Conservation (phyloP, 2,113 vertebrate species). For the Actenoides lindsayi region DNA sequence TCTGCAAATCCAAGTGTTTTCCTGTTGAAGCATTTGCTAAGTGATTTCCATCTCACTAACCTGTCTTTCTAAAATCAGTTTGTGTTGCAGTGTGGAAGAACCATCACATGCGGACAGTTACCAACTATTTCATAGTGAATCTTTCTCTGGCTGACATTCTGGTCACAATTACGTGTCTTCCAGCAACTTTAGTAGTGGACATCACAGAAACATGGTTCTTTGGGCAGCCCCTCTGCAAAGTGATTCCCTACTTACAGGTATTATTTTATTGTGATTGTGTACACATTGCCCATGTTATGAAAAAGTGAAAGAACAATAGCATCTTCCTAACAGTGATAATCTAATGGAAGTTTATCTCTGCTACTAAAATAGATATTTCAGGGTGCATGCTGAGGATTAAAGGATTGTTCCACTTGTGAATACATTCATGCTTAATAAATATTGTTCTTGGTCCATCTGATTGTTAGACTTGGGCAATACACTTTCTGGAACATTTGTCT, state of each 20-base stretch:
- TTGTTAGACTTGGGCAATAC: neutral
- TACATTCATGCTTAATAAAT: neutral
- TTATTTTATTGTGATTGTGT: neutral
- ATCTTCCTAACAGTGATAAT: neutral
- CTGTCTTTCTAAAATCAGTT: constrained; percentile 78
- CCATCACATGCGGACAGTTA: constrained; percentile 95
- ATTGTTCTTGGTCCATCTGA: neutral
- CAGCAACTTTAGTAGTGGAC: constrained; percentile 94
- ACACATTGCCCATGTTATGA: neutral
- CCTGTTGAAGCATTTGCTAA: neutral
- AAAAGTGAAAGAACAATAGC: neutral
- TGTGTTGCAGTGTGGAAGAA: constrained; percentile 98
- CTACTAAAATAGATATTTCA: neutral
- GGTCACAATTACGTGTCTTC: constrained; percentile 96
- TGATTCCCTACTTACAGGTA: constrained; percentile 96
- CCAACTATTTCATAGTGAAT: constrained; percentile 98
- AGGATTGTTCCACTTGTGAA: neutral
- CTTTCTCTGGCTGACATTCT: constrained; percentile 94
- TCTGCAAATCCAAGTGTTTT: neutral
- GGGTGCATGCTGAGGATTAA: neutral
- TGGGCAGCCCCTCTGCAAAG: constrained; percentile 91
- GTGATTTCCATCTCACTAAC: neutral
- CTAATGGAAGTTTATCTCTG: neutral
- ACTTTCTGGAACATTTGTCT: neutral
- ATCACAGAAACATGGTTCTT: constrained; percentile 99